These are phyloP conservation scores for Clarias gariepinus DNA, from an alignment of 2,113 vertebrate genomes.

Conservation along the genomic window DNA sequence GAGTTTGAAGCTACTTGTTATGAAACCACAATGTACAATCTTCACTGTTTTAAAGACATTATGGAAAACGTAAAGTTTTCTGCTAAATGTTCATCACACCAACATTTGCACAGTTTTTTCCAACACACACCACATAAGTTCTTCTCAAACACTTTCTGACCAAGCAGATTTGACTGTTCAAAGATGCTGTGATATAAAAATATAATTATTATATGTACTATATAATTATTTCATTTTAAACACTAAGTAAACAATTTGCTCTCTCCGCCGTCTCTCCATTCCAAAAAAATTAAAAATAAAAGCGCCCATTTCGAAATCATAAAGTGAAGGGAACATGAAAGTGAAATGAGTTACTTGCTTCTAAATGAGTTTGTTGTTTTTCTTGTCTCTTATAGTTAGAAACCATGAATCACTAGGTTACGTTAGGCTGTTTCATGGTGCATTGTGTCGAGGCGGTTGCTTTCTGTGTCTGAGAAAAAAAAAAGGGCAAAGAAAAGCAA, in stretches of 20 bases:
- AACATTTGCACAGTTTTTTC: neutral
- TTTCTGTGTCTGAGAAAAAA: slow-evolving; percentile 14
- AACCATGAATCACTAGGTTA: slow-evolving; percentile 46
- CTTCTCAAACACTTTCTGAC: neutral
- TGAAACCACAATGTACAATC: neutral
- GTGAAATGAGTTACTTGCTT: slow-evolving; percentile 15
- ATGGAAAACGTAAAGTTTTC: neutral
- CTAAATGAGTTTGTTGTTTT: slow-evolving; percentile 4
- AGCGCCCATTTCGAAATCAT: too few relatives aligned
- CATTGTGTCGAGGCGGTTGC: slow-evolving; percentile 31
- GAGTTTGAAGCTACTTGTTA: neutral
- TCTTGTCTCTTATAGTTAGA: slow-evolving; percentile 41
- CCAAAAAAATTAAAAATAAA: neutral
- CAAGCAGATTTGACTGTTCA: neutral
- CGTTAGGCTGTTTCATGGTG: slow-evolving; percentile 6
- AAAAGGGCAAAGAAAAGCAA: slow-evolving; percentile 36
- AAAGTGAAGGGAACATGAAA: neutral
- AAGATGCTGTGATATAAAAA: neutral
- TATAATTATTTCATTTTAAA: too few relatives aligned
- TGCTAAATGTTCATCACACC: neutral
- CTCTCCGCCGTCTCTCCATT: neutral
- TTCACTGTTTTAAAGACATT: neutral
- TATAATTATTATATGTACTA: neutral
- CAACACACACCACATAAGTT: neutral
- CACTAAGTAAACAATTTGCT: too few relatives aligned